These are phyloP conservation scores for Chamaea fasciata DNA, from an alignment of 2,113 vertebrate species.

Conservation along the genomic window DNA sequence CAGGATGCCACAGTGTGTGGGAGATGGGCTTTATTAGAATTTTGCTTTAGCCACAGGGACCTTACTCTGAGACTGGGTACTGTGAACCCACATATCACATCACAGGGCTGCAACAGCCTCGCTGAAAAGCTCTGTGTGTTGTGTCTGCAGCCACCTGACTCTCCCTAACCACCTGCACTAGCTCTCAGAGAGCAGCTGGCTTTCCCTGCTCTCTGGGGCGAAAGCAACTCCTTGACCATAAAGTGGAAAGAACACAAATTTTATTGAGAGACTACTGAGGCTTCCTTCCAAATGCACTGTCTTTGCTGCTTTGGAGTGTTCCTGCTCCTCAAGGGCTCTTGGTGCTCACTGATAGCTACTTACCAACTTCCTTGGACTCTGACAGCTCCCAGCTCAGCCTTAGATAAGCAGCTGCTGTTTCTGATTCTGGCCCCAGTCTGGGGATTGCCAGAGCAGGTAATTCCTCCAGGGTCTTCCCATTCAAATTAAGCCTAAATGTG, in stretches of 20 bases:
- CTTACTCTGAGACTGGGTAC: not conserved
- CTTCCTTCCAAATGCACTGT: not conserved
- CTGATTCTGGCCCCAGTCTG: not conserved
- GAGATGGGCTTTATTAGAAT: not conserved
- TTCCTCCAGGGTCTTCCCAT: constrained; percentile 18
- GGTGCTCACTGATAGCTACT: not conserved
- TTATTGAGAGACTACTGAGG: not conserved
- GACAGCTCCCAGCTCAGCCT: not conserved
- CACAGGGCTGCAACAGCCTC: not conserved
- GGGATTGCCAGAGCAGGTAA: constrained; percentile 14
- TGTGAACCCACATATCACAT: not conserved
- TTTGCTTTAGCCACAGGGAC: not conserved
- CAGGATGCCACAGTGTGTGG: rapidly evolving
- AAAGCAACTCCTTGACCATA: constrained; percentile 39
- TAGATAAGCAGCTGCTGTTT: constrained; percentile 29
- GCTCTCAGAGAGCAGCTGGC: constrained; percentile 19
- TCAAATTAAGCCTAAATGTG: constrained; percentile 29
- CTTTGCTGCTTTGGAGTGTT: not conserved
- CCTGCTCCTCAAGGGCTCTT: constrained; percentile 5
- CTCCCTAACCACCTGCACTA: not conserved
- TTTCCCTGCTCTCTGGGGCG: not conserved
- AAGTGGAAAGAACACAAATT: constrained; percentile 27
- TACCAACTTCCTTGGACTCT: not conserved
- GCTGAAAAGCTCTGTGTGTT: not conserved
- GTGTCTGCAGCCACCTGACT: not conserved